Conservation (phyloP, 2,797 vertebrate genomes). For the Hybognathus amarus region DNA sequence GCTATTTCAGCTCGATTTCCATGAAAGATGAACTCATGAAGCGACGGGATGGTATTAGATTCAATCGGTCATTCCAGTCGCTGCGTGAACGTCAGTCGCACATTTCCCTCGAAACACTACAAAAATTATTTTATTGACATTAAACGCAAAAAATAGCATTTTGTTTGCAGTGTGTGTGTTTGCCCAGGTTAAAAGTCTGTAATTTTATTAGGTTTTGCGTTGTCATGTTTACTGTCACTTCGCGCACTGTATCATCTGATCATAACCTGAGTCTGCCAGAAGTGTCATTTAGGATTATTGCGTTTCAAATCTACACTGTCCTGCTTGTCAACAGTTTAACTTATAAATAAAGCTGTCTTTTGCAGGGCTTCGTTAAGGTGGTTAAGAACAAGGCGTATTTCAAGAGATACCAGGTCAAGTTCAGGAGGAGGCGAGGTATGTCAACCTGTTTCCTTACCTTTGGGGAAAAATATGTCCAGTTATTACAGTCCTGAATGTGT, state of each 20-base stretch:
- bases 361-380: slow-evolving; percentile 94
- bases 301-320: not conserved
- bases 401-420: slow-evolving; percentile 98
- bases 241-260: not conserved
- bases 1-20: slow-evolving; percentile 47
- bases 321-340: not conserved
- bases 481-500: not conserved
- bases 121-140: not conserved
- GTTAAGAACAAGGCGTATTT: slow-evolving; percentile 99
- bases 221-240: not conserved
- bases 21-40: not conserved
- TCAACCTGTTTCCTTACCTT: not conserved
- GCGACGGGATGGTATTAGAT: slow-evolving; percentile 36
- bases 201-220: not conserved
- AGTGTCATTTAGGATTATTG: not conserved
- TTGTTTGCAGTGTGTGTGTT: not conserved
- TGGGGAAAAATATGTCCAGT: not conserved
- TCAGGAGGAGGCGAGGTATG: slow-evolving; percentile 95
- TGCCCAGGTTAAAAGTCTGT: not conserved
- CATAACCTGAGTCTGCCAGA: not conserved
- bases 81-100: not conserved
- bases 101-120: not conserved
- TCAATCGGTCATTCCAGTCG: not conserved
- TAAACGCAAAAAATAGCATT: not conserved
- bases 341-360: not conserved